Base-by-base conservation (phyloP, 2,113 vertebrate genomes). In the Falcunculus frontatus region DNA sequence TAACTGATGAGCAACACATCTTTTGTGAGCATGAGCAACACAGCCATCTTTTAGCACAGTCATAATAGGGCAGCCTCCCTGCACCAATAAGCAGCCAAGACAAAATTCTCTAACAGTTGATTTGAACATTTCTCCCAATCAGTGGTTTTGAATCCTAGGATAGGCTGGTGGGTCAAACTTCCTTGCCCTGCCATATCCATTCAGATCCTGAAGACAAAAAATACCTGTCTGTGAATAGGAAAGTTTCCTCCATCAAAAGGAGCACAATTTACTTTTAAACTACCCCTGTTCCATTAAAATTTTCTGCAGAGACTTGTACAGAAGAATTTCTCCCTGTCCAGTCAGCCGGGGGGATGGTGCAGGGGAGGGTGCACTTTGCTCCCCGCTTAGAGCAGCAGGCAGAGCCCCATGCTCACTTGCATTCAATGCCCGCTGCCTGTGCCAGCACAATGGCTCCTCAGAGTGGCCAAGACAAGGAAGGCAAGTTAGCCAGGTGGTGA, bases 341-440 rank as follows among this genome's bases (percentile, higher is more conserved):
- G 32, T 21, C 59, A 50, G 39, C 11, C 63, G 41, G 14, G 26
- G 9, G 16, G 9, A 35, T 3, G 47, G 37, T 75, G 41, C 50
- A 32, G 59, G 9, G 13, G 13, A 69, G 23, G 17, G 18, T 33
- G 44, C 59, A 52, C n/a, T 23, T 52, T 0, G 4, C 12, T 62
- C 30, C 33, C 42, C n/a, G 63, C 47, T 91, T n/a, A 20, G 42
- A 52, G 22, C 35, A 37, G 81, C 41, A 32, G 65, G 30, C 44
- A 84, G 44, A 91, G 55, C 12, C 9, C 37, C 27, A 69, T 21
- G 49, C 59, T 46, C 37, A 27, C 11, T 13, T 33, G 37, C 32
- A 30, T 47, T 72, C 59, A 50, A 4, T 64, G 41, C 26, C 7
- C 55, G 41, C 12, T 0, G 0, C 29, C 72, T 29, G 1, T 8